phyloP scores from a whole-genome alignment of 1,140 invertebrate genomes.

The Pygmarrhopalites habei region DNA sequence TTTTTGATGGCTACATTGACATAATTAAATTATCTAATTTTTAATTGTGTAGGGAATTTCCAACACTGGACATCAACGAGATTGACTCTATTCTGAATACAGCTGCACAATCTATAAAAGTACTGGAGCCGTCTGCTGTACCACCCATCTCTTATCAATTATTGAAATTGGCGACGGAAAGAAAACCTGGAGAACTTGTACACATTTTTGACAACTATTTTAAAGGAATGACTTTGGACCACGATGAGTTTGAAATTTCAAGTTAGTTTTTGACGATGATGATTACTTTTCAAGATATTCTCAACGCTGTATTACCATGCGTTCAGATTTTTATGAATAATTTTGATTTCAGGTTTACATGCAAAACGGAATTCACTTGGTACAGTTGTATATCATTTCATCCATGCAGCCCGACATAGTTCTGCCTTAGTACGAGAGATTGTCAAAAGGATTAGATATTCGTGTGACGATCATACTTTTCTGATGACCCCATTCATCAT shows the following conservation, averaged over 20 bases:
- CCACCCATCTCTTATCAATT: conserved; percentile 26
- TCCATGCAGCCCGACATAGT: conserved; percentile 21
- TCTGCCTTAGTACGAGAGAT: conserved; percentile 15
- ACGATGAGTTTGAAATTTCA: neutral
- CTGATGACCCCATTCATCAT: conserved; percentile 30
- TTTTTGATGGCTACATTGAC: conserved; percentile 1
- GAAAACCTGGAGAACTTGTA: conserved; percentile 2
- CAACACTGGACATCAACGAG: conserved; percentile 8
- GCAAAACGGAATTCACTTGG: conserved; percentile 21
- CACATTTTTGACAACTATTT: conserved; percentile 15
- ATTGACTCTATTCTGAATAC: conserved; percentile 10
- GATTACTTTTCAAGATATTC: neutral
- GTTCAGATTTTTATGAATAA: neutral
- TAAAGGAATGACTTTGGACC: neutral
- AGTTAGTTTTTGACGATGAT: neutral
- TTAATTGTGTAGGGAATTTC: conserved; percentile 18
- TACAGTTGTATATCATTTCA: conserved; percentile 27
- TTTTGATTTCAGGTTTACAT: neutral
- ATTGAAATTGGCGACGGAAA: conserved; percentile 10
- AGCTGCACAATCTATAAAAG: neutral
- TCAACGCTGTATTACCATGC: neutral
- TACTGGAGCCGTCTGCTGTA: conserved; percentile 5
- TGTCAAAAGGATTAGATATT: conserved; percentile 19
- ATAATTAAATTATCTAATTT: neutral
- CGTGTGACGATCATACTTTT: conserved; percentile 9